phyloP scores from a whole-genome alignment of 2,888 invertebrate genomes.

The Dynastes maya region DNA sequence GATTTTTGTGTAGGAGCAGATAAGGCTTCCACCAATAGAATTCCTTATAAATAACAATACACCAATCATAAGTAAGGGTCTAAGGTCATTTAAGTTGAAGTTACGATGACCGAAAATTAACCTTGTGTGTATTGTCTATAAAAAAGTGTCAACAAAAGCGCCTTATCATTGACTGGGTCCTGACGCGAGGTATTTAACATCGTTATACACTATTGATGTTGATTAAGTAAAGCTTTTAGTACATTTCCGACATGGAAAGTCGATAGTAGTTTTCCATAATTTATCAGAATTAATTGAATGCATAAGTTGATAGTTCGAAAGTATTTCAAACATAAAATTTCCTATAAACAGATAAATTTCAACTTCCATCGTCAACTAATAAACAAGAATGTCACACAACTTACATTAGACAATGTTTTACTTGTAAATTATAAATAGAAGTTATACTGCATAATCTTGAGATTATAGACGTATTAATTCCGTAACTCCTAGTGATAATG shows the following conservation, averaged over 20 bases:
- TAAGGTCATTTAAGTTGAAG: slow-evolving; percentile 49
- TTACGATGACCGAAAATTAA: slow-evolving; percentile 51
- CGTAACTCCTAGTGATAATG: too few species aligned
- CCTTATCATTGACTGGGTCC: not conserved
- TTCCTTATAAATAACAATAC: slow-evolving; percentile 28
- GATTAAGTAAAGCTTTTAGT: slow-evolving; percentile 20
- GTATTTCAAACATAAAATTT: not conserved
- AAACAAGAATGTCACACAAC: not conserved
- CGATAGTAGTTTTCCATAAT: slow-evolving; percentile 9
- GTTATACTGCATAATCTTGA: not conserved
- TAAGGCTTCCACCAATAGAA: slow-evolving; percentile 49
- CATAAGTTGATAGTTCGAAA: not conserved
- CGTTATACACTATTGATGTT: not conserved
- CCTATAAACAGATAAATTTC: not conserved
- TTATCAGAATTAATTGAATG: not conserved
- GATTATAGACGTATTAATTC: not conserved
- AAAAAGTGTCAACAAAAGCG: slow-evolving; percentile 21
- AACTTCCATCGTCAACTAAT: not conserved
- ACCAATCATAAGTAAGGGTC: slow-evolving; percentile 42
- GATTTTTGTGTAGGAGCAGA: slow-evolving; percentile 47
- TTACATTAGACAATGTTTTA: not conserved
- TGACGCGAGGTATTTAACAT: not conserved
- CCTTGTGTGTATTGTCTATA: slow-evolving; percentile 41
- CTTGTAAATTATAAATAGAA: not conserved
- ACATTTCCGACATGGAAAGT: slow-evolving; percentile 15